These are phyloP conservation scores for Brienomyrus longianalis DNA, from an alignment of 2,113 vertebrate species.

Conservation along the genomic window DNA sequence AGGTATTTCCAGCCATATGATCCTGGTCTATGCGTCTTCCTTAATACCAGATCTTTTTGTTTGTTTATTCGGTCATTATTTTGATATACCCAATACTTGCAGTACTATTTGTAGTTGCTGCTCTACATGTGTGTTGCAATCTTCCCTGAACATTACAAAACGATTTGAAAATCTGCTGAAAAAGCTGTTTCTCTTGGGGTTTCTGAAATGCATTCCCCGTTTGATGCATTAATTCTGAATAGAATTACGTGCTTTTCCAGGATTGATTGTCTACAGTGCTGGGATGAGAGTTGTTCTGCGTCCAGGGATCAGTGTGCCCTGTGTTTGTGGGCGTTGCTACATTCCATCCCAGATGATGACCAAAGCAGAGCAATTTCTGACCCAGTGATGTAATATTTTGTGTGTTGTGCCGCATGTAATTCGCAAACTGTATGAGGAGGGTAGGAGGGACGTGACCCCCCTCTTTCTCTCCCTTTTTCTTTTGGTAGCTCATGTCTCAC, in stretches of 20 bases:
- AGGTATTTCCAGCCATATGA: slow-evolving; percentile 58
- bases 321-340: not conserved
- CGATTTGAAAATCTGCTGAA: not conserved
- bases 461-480: not conserved
- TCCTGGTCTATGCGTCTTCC: not conserved
- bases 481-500: not conserved
- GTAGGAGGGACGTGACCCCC: no score
- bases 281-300: not conserved
- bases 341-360: not conserved
- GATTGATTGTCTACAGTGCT: not conserved
- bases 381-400: not conserved
- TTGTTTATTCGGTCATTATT: not conserved
- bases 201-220: not conserved
- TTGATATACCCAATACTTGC: not conserved
- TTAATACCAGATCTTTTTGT: not conserved
- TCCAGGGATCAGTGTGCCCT: not conserved
- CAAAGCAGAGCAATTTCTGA: not conserved
- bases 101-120: not conserved
- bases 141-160: not conserved
- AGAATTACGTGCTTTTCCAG: not conserved
- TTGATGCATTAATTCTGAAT: not conserved
- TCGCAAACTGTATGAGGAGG: not conserved
- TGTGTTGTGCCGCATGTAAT: not conserved
- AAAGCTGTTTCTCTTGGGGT: not conserved
- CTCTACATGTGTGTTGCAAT: not conserved